Conservation (phyloP, 2,113 vertebrate species). For the Maccullochella peelii region DNA sequence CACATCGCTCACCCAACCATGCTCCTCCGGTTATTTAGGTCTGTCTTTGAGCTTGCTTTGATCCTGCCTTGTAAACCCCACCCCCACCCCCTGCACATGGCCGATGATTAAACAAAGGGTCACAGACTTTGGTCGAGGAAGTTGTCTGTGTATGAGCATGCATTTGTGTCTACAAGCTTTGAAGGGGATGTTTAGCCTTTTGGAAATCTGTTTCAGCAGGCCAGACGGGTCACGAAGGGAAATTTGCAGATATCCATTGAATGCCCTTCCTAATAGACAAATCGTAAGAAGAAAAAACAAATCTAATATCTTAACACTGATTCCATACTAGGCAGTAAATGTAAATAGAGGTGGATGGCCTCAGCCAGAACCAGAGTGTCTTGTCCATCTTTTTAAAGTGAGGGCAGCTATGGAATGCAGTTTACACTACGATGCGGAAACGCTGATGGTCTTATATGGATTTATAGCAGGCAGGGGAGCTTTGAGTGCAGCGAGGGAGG, state of each 20-base stretch:
- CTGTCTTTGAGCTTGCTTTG: slow-evolving; percentile 56
- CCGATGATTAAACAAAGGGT: slow-evolving; percentile 51
- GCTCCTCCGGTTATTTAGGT: slow-evolving; percentile 54
- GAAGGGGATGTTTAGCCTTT: slow-evolving; percentile 10
- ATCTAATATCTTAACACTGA: neutral
- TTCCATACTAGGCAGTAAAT: slow-evolving; percentile 26
- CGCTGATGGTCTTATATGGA: slow-evolving; percentile 66
- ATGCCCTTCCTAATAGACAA: neutral
- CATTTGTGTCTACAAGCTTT: slow-evolving; percentile 4
- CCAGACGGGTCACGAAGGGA: neutral
- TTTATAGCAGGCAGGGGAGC: slow-evolving; percentile 60
- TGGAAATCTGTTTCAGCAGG: slow-evolving; percentile 24
- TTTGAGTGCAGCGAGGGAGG: slow-evolving; percentile 52
- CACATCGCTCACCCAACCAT: slow-evolving; percentile 42
- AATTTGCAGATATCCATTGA: slow-evolving; percentile 9
- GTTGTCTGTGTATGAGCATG: slow-evolving; percentile 12
- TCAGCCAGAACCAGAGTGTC: slow-evolving; percentile 38
- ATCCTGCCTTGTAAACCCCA: slow-evolving; percentile 39
- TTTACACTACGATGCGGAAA: slow-evolving; percentile 47
- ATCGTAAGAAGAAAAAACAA: neutral
- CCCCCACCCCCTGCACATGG: slow-evolving; percentile 30
- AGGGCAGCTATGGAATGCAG: slow-evolving; percentile 60
- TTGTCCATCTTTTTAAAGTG: slow-evolving; percentile 44
- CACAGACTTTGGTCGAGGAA: slow-evolving; percentile 49
- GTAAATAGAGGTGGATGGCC: slow-evolving; percentile 43